Evolutionary conservation across 2,888 invertebrate genomes (phyloP), one percentile per base, ranked within the genome.

Genomic region (Seladonia tumulorum): DNA sequence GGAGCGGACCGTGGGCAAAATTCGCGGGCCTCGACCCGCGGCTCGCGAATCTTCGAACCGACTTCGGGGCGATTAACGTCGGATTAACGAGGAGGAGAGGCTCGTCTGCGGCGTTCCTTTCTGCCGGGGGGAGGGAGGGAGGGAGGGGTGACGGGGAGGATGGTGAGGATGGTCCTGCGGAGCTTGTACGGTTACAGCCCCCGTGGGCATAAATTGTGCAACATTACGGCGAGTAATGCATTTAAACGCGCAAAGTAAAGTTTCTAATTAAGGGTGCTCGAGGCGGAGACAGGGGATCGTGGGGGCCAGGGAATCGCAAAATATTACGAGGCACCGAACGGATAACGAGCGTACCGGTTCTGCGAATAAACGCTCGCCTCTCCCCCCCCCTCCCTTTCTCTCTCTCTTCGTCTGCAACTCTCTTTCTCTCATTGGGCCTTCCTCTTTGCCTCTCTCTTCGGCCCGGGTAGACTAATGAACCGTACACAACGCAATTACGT

Each of bases 271-370:
- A 90, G 88, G 90, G 83, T 70, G 76, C 79, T 83, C 73, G 85
- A 60, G 77, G 75, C 74, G 42, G 79, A 68, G 63, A 42, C 25
- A 60, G 72, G 10, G 53, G 29, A 29, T 63, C 25, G n/a, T 14
- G 14, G 75, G 66, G 45, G 35, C 49, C 22, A 39, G 39, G 68
- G 82, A 88, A 87, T 90, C 88, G 57, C 88, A 82, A 90, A 90
- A 91, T 90, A 91, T 90, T 90, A 87, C 89, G 80, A 91, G 85
- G 83, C 86, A 89, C 83, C 91, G 87, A 90, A 90, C 86, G 91
- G 85, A 90, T 90, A 89, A 91, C 86, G 89, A 90, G 86, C 85
- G 70, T 75, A 68, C 87, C 76, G 76, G 87, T 83, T 88, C 85
- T 81, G 84, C 87, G 91, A 90, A 91, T 90, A 89, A 91, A 87